A percentile compares a stretch with the other conserved stretches of the same genome.
Evolutionary conservation across 2,888 invertebrate genomes (phyloP).

Genomic region (Epiblema foenella): DNA sequence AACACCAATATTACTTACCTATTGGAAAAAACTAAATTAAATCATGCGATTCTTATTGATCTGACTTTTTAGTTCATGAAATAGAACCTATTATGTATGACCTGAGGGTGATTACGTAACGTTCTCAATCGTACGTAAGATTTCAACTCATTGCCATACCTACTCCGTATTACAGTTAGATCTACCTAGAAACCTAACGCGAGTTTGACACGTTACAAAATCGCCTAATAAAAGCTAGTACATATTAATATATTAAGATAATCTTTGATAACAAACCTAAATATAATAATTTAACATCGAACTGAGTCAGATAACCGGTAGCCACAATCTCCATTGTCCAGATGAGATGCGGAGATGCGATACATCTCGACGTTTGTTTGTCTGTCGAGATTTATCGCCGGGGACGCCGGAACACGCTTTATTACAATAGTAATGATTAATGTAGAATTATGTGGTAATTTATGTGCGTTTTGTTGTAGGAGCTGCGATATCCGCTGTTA

Average conservation of each 20-base stretch:
- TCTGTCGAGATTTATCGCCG: slow-evolving; percentile 49
- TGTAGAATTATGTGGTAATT: slow-evolving; percentile 39
- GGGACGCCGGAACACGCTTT: slow-evolving; percentile 28
- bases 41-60: too few relatives aligned
- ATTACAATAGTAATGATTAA: slow-evolving; percentile 44
- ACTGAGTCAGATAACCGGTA: slow-evolving; percentile 27
- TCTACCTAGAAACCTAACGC: too few relatives aligned
- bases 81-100: too few relatives aligned
- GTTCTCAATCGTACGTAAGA: too few relatives aligned
- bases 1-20: too few relatives aligned
- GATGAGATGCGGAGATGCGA: slow-evolving; percentile 62
- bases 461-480: slow-evolving; percentile 33
- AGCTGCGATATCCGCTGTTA: slow-evolving; percentile 17
- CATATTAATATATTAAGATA: not conserved
- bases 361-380: slow-evolving; percentile 56
- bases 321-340: slow-evolving; percentile 55
- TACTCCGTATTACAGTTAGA: too few relatives aligned
- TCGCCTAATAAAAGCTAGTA: too few relatives aligned
- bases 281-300: slow-evolving; percentile 41
- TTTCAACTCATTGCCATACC: too few relatives aligned
- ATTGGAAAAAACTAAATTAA: too few relatives aligned
- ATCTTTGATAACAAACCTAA: slow-evolving; percentile 13
- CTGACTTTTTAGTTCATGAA: too few relatives aligned
- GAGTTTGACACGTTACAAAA: too few relatives aligned
- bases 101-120: too few relatives aligned